Evolutionary conservation across 2,888 invertebrate genomes (phyloP).

Genomic region (Hofmannophila pseudospretella): DNA sequence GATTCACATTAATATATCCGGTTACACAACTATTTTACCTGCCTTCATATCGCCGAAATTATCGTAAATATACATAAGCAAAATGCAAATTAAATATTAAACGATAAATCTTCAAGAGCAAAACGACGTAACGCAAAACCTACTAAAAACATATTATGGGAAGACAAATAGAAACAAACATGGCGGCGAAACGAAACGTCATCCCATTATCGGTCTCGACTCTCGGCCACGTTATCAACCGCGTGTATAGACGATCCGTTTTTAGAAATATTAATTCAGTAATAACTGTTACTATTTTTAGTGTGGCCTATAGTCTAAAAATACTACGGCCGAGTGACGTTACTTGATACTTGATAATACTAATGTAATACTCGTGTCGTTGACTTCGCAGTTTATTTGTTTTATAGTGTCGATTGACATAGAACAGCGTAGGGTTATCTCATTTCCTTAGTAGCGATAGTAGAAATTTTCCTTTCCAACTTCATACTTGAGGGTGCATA

Average conservation of each 20-base stretch:
- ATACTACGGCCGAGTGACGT: slow-evolving; percentile 54
- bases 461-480: not conserved
- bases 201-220: slow-evolving; percentile 59
- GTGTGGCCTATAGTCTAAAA: slow-evolving; percentile 75
- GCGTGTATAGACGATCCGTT: slow-evolving; percentile 69
- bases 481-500: too few relatives aligned
- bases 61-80: slow-evolving; percentile 6
- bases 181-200: slow-evolving; percentile 51
- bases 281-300: slow-evolving; percentile 76
- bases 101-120: slow-evolving; percentile 21
- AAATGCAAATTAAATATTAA: slow-evolving; percentile 9
- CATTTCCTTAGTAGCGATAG: slow-evolving; percentile 6
- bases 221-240: slow-evolving; percentile 65
- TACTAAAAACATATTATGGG: too few relatives aligned
- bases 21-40: not conserved
- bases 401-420: slow-evolving; percentile 38
- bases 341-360: slow-evolving; percentile 71
- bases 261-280: slow-evolving; percentile 79
- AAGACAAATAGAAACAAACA: slow-evolving; percentile 48
- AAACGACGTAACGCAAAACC: too few relatives aligned
- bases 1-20: not conserved
- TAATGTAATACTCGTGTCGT: slow-evolving; percentile 70
- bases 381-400: slow-evolving; percentile 68
- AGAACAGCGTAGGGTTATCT: slow-evolving; percentile 19
- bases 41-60: not conserved